Base-by-base conservation (phyloP, 2,113 vertebrate genomes). In the Turdus rufiventris region DNA sequence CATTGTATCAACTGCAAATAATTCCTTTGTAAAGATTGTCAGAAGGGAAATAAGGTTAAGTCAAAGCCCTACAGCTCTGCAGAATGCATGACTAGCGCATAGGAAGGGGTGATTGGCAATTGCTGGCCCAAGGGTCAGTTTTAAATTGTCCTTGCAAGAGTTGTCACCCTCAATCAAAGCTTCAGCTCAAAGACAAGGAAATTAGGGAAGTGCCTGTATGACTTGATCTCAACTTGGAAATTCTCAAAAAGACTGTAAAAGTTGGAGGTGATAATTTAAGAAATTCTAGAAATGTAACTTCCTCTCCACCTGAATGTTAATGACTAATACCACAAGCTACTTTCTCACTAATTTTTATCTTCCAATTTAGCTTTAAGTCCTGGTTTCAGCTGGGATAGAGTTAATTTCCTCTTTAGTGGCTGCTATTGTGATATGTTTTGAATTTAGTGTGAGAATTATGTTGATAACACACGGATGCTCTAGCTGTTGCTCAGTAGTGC, bases 1-100 rank as follows among this genome's bases (percentile, higher is more conserved):
- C 38, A 4, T 71, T 88, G 94, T 88, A 91, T 95, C 92, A 94
- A 47, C 88, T 86, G 83, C 91, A 96, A 96, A 95, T 95, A 94
- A 96, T 94, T 96, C 86, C 94, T 92, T 89, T 96, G 94, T 95
- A 96, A 96, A 95, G 96, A 95, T 36, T 95, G 93, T 96, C 96
- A 96, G 82, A 75, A 96, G 54, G 71, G 88, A 96, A 88, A 95
- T 96, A 95, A 96, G 91, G 92, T 92, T 75, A 93, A 96, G 90
- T 93, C 72, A 88, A 81, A 91, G 33, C 60, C 34, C 75, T 82
- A 21, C 53, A 68, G 88, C 88, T 79, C 68, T 94, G 74, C 92
- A 74, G 94, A 89, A 93, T 28, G 34, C 84, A 25, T 43, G 79
- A 88, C 63, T 70, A 51, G 42, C 0, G 4, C 45, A 5, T 48